Base-by-base conservation (phyloP, 1,140 invertebrate species). In the Lucilia cuprina region DNA sequence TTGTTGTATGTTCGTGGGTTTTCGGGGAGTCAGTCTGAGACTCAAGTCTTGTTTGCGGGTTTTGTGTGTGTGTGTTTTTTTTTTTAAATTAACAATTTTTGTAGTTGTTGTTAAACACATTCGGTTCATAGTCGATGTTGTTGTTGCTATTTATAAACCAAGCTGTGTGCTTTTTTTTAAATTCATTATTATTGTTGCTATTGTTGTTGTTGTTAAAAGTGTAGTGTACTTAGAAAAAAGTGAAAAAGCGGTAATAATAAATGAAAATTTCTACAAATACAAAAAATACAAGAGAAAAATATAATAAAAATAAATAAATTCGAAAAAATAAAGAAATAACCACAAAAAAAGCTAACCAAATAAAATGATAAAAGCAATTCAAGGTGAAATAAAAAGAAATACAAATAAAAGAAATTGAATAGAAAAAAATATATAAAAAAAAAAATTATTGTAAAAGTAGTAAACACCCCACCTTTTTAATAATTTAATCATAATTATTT, bases 191-290 rank as follows among this genome's bases (percentile, higher is more conserved):
- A n/a, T 60, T 60, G 14, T 60, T 70, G n/a, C n/a, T 65, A 65
- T 70, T 25, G 19, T 70, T 70, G 19, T 70, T 70, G 21, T 70
- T 70, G 65, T 70, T 70, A 70, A 60, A 70, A 70, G 65, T 70
- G 65, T 70, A 70, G 65, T 70, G 65, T 70, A 70, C 19, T 70
- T 21, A 70, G 55, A 60, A n/a, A 60, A 17, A n/a, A 60, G 7
- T 10, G 21, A 70, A 25, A 70, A 21, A 70, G 65, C 65, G 65
- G 65, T 21, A 70, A 70, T 21, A 70, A 70, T 21, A 19, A 70
- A 21, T 21, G 65, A 70, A 21, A 70, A 30, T 30, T 30, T 3
- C 25, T 30, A 30, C 25, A 55, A 55, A 0, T 55, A 55, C 5
- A 12, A 55, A 12, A 12, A 55, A 55, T 55, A 55, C 50, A 55